A percentile compares a stretch with the other conserved stretches of the same genome.
Evolutionary conservation across 92 coral and sea anemone genomes (phyloP).

Genomic region (Nematostella vectensis): DNA sequence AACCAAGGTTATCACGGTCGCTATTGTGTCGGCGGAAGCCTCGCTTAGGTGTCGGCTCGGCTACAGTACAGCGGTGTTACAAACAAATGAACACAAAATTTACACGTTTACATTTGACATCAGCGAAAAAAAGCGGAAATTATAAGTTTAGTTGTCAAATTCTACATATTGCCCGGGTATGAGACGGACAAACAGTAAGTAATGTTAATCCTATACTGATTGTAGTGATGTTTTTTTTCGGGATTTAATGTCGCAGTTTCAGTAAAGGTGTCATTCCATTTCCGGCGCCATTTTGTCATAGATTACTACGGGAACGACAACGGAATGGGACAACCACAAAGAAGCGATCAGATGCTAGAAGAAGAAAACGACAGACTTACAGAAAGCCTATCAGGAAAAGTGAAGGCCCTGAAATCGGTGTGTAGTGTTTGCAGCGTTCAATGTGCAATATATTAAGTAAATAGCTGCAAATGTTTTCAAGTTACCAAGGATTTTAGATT

Average conservation of each 20-base stretch:
- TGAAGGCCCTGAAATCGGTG: slow-evolving; percentile 94
- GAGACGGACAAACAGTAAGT: slow-evolving; percentile 43
- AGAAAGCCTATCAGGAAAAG: slow-evolving; percentile 73
- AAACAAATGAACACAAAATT: background rate
- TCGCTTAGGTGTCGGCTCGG: slow-evolving; percentile 4
- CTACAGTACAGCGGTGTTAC: slow-evolving; percentile 38
- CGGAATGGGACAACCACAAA: slow-evolving; percentile 45
- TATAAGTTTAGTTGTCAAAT: slow-evolving; percentile 7
- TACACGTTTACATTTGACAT: slow-evolving; percentile 20
- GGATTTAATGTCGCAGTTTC: no score
- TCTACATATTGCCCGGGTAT: no score
- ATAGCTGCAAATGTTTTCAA: background rate
- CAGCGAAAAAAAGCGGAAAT: slow-evolving; percentile 1
- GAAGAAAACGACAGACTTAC: slow-evolving; percentile 85
- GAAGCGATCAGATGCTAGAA: slow-evolving; percentile 83
- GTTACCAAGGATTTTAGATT: no score
- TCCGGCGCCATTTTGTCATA: slow-evolving; percentile 15
- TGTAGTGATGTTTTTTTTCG: background rate
- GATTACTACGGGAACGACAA: slow-evolving; percentile 57
- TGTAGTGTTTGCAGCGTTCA: background rate
- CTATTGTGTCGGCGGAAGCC: slow-evolving; percentile 4
- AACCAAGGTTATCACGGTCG: no score
- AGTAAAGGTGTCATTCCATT: no score
- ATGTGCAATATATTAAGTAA: background rate
- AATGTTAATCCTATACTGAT: background rate